These are phyloP conservation scores for Scolopax rusticola DNA, from an alignment of 2,797 vertebrate species.

Conservation along the genomic window DNA sequence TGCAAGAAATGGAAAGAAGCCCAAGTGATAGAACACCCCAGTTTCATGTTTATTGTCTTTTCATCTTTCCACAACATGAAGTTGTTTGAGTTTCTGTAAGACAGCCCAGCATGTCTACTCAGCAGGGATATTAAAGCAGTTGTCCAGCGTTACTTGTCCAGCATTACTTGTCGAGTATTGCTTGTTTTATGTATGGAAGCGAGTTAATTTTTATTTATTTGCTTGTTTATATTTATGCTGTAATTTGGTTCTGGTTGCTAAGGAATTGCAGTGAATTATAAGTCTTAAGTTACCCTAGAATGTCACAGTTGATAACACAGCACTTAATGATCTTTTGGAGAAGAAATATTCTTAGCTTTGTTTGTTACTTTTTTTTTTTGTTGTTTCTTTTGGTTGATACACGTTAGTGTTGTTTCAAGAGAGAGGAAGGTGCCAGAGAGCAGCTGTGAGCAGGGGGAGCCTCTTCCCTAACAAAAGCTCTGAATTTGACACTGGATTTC, in stretches of 20 bases:
- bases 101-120: background rate
- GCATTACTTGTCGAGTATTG: background rate
- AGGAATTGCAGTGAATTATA: background rate
- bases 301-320: background rate
- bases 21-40: background rate
- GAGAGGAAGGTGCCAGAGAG: background rate
- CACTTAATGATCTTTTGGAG: background rate
- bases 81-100: background rate
- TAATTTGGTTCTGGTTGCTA: background rate
- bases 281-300: background rate
- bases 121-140: background rate
- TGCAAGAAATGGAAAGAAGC: background rate
- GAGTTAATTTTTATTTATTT: background rate
- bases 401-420: background rate
- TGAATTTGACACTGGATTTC: background rate
- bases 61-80: background rate
- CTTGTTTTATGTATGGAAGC: background rate
- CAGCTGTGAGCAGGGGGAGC: background rate
- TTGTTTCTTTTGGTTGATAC: background rate
- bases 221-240: background rate
- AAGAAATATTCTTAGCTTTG: background rate
- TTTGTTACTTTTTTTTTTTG: background rate
- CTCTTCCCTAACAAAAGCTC: background rate
- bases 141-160: background rate
- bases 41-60: background rate